These are phyloP conservation scores for Ctenopoma kingsleyae DNA, from an alignment of 2,797 vertebrate genomes.

Conservation along the genomic window DNA sequence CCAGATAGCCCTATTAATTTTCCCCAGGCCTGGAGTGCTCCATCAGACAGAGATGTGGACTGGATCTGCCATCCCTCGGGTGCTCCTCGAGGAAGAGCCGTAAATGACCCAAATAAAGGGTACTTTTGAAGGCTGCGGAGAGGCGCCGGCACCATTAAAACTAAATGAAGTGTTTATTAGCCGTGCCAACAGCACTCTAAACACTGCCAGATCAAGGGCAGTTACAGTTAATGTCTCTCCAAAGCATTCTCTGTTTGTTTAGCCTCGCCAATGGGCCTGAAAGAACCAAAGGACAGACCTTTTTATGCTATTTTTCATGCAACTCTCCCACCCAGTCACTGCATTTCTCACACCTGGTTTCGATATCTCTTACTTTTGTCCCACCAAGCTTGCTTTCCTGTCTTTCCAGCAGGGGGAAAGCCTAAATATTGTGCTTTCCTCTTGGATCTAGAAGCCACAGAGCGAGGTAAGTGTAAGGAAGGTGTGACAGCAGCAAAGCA, in stretches of 20 bases:
- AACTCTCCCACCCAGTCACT: conserved; percentile 40
- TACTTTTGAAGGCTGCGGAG: conserved; percentile 87
- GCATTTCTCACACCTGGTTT: conserved; percentile 67
- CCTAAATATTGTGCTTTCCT: conserved; percentile 63
- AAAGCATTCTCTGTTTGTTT: conserved; percentile 81
- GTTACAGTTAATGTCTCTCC: conserved; percentile 87
- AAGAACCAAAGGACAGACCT: conserved; percentile 71
- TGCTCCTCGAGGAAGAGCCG: conserved; percentile 86
- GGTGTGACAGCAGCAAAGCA: conserved; percentile 69
- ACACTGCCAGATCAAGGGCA: conserved; percentile 87
- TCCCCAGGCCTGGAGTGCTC: conserved; percentile 82
- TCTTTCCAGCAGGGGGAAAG: conserved; percentile 54
- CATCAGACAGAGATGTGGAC: conserved; percentile 81
- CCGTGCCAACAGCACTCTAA: conserved; percentile 87
- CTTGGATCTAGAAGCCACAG: conserved; percentile 63
- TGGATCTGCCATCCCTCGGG: conserved; percentile 85
- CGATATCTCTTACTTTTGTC: conserved; percentile 45
- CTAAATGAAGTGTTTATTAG: conserved; percentile 92
- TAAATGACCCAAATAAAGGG: conserved; percentile 92
- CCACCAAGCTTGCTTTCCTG: conserved; percentile 41
- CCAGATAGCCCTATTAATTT: conserved; percentile 90
- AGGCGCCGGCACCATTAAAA: conserved; percentile 88
- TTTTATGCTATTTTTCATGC: conserved; percentile 70
- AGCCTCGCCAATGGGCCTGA: conserved; percentile 76
- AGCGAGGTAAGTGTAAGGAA: conserved; percentile 61